Percentiles rank a stretch among this genome's conserved stretches.
Conservation (phyloP, 2,797 vertebrate species). For the Cynopterus sphinx region DNA sequence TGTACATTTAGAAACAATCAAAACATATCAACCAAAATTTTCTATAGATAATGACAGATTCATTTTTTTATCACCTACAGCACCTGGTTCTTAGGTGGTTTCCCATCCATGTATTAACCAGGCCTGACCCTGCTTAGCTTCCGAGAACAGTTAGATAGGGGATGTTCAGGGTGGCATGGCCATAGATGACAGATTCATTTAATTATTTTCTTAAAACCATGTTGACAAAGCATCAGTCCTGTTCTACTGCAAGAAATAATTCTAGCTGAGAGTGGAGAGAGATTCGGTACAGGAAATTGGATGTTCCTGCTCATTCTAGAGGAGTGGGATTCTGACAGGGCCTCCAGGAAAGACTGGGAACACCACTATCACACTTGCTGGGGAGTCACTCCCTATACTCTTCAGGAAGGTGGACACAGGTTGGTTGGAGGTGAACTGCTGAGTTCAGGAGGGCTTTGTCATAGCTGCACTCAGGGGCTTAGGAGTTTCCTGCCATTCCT, state of each 20-base stretch:
- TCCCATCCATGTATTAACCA: too few species aligned
- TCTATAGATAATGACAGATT: background rate
- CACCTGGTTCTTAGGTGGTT: too few species aligned
- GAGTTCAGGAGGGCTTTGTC: background rate
- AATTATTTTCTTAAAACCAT: background rate
- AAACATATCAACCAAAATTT: background rate
- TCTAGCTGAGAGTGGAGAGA: background rate
- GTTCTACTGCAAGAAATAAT: background rate
- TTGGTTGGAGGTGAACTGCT: background rate
- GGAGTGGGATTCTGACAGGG: background rate
- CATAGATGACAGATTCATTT: too few species aligned
- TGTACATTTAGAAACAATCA: background rate
- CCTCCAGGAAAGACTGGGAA: background rate
- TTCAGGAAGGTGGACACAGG: rapidly evolving
- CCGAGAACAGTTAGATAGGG: too few species aligned
- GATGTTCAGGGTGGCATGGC: too few species aligned
- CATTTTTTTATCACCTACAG: background rate
- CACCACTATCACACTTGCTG: background rate
- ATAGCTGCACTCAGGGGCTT: too few species aligned
- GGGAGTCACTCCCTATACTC: too few species aligned
- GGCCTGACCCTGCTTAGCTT: too few species aligned
- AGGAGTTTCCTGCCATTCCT: background rate
- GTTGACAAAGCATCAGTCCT: background rate
- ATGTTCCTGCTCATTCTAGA: background rate
- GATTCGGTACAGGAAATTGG: background rate